A percentile compares a stretch with the other conserved stretches of the same genome.
Conservation (phyloP, 2,888 invertebrate species). For the Liopterus haemorrhoidalis region DNA sequence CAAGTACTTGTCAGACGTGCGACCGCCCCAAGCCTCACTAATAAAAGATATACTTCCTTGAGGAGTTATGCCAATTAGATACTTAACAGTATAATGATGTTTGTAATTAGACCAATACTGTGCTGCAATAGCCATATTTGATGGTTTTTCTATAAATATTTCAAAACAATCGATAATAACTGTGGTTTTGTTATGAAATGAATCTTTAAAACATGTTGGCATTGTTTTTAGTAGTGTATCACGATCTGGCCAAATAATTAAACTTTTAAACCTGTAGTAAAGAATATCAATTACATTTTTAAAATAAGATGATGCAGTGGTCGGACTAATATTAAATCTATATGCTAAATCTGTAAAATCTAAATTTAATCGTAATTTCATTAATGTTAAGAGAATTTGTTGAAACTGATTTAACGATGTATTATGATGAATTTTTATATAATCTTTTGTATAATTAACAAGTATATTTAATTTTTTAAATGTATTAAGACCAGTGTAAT, state of each 20-base stretch:
- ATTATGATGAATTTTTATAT: too few species aligned
- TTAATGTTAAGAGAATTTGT: too few species aligned
- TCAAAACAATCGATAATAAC: conserved; percentile 24
- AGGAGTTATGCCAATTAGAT: conserved; percentile 24
- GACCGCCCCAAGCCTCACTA: conserved; percentile 18
- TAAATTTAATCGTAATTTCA: too few species aligned
- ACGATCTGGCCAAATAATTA: conserved; percentile 26
- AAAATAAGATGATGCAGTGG: too few species aligned
- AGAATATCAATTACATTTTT: conserved; percentile 4
- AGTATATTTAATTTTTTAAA: too few species aligned
- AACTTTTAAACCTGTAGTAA: conserved; percentile 20
- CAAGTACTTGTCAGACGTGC: conserved; percentile 20
- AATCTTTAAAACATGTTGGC: conserved; percentile 24
- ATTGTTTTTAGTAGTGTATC: conserved; percentile 20
- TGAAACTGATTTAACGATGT: too few species aligned
- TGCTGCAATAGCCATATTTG: conserved; percentile 6
- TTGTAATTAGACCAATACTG: conserved; percentile 25
- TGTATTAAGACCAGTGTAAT: too few species aligned
- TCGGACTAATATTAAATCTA: too few species aligned
- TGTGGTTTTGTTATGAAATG: conserved; percentile 16
- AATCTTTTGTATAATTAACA: too few species aligned
- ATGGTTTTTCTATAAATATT: conserved; percentile 22
- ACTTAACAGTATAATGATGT: conserved; percentile 23
- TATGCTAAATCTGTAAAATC: too few species aligned
- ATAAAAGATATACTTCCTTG: conserved; percentile 22